phyloP scores from a whole-genome alignment of 2,113 vertebrate species.

The Channa argus region DNA sequence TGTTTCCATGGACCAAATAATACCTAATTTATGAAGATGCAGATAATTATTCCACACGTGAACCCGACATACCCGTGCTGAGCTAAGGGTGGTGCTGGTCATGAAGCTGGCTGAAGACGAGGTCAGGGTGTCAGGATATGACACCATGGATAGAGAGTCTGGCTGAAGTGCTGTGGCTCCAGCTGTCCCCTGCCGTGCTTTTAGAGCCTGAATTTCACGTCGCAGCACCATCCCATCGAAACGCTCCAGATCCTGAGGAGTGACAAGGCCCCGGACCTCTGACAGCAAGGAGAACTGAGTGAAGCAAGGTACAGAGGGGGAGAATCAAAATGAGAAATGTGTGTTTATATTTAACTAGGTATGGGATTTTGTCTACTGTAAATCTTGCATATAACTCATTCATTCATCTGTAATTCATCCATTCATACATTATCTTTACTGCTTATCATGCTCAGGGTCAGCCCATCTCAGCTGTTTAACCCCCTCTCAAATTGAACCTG shows the following conservation, averaged over 20 bases:
- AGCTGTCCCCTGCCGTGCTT: slow-evolving; percentile 87
- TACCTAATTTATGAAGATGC: not conserved
- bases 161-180: slow-evolving; percentile 61
- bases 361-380: too few species aligned
- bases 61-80: slow-evolving; percentile 87
- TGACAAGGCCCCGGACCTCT: slow-evolving; percentile 90
- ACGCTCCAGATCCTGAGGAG: slow-evolving; percentile 91
- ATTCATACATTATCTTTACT: too few species aligned
- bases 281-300: slow-evolving; percentile 93
- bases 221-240: slow-evolving; percentile 94
- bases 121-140: slow-evolving; percentile 90
- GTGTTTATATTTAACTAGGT: too few species aligned
- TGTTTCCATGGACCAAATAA: too few species aligned
- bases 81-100: slow-evolving; percentile 96
- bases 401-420: too few species aligned
- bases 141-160: slow-evolving; percentile 90
- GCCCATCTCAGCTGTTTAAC: too few species aligned
- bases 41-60: not conserved
- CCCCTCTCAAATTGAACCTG: too few species aligned
- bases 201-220: slow-evolving; percentile 95
- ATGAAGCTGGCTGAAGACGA: slow-evolving; percentile 92
- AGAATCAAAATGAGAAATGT: too few species aligned
- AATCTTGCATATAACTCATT: too few species aligned
- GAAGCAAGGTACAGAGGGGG: not conserved
- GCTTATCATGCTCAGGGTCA: too few species aligned